Evolutionary conservation across 2,113 vertebrate species (phyloP).

Genomic region (Calidris pygmaea): DNA sequence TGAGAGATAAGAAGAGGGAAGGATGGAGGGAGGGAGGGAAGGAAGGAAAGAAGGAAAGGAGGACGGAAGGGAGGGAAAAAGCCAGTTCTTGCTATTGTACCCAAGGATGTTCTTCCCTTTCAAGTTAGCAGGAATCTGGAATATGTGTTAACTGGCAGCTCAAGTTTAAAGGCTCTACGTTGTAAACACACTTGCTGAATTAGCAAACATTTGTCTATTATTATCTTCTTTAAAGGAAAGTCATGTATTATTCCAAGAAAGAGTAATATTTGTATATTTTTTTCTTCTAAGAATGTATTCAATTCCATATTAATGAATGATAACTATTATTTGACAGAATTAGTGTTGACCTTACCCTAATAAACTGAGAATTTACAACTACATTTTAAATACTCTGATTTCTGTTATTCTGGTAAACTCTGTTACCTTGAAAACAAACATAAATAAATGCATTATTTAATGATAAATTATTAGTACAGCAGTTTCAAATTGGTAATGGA

Average conservation of each 20-base stretch:
- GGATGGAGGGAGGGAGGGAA: not conserved
- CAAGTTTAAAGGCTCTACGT: not conserved
- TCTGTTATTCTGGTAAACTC: conserved; percentile 1
- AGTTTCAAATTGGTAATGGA: not conserved
- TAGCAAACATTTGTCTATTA: not conserved
- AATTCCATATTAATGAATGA: not conserved
- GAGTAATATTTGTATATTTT: not conserved
- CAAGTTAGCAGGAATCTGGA: not conserved
- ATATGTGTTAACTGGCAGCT: not conserved
- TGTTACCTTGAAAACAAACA: conserved; percentile 37
- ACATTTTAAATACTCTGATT: conserved; percentile 17
- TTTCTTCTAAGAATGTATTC: not conserved
- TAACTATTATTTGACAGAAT: not conserved
- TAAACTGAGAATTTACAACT: not conserved
- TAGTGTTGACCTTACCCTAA: not conserved
- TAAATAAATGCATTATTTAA: not conserved
- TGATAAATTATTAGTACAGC: not conserved
- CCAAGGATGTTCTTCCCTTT: not conserved
- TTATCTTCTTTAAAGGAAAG: not conserved
- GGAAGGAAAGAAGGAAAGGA: not conserved
- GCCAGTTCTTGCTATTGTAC: not conserved
- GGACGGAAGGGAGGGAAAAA: not conserved
- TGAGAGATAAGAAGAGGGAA: not conserved
- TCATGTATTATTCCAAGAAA: not conserved
- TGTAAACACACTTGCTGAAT: not conserved